A percentile compares a stretch with the other conserved stretches of the same genome.
phyloP scores from a whole-genome alignment of 2,888 invertebrate genomes.

The Timema cristinae region DNA sequence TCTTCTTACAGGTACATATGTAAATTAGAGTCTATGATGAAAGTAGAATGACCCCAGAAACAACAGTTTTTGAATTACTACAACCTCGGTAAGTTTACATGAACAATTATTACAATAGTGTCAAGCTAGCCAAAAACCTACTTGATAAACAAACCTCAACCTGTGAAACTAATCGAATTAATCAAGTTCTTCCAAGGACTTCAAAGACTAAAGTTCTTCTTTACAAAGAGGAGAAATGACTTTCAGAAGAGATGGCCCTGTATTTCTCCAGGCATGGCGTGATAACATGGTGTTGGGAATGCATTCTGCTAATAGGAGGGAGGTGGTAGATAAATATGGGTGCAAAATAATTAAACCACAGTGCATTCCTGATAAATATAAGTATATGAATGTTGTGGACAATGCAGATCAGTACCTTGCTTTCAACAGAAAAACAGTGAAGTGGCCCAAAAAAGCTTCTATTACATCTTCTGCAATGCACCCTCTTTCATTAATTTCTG shows the following conservation, averaged over 20 bases:
- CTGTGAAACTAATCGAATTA: slow-evolving; percentile 31
- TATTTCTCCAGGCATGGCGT: slow-evolving; percentile 30
- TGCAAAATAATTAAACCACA: background rate
- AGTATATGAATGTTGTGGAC: background rate
- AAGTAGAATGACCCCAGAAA: slow-evolving; percentile 28
- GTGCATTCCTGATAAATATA: background rate
- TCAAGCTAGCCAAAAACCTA: slow-evolving; percentile 27
- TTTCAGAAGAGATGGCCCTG: slow-evolving; percentile 29
- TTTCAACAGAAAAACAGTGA: background rate
- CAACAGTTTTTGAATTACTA: slow-evolving; percentile 24
- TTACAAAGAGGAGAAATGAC: slow-evolving; percentile 27
- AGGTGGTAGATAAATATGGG: slow-evolving; percentile 20
- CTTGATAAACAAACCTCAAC: slow-evolving; percentile 28
- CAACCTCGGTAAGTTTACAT: slow-evolving; percentile 18
- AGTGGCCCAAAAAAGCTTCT: background rate
- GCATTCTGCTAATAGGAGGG: slow-evolving; percentile 29
- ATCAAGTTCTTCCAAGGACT: slow-evolving; percentile 18
- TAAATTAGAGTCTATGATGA: slow-evolving; percentile 33
- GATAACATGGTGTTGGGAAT: slow-evolving; percentile 32
- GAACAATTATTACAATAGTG: slow-evolving; percentile 29
- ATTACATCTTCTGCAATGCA: background rate
- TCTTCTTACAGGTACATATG: slow-evolving; percentile 33
- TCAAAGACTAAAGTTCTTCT: background rate
- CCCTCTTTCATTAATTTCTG: background rate
- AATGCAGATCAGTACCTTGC: background rate